phyloP scores from a whole-genome alignment of 2,797 vertebrate genomes.

The Cossypha dichroa region DNA sequence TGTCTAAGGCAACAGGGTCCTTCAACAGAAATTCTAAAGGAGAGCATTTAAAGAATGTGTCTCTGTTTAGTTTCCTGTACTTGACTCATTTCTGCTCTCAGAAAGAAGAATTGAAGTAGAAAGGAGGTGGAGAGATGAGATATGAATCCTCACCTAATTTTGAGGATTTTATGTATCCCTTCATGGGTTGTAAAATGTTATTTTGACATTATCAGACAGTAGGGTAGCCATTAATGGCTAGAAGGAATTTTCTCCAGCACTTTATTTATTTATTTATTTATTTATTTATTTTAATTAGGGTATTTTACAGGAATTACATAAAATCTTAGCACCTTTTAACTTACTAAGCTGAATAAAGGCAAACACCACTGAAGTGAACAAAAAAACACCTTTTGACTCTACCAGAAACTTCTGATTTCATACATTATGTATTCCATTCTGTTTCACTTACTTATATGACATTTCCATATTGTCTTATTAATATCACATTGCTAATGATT shows the following conservation, averaged over 20 bases:
- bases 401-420: neutral
- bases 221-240: neutral
- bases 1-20: rapidly evolving
- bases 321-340: neutral
- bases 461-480: neutral
- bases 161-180: neutral
- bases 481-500: neutral
- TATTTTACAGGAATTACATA: neutral
- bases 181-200: rapidly evolving
- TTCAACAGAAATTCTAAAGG: neutral
- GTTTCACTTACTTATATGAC: neutral
- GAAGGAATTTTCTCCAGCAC: neutral
- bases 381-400: neutral
- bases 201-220: neutral
- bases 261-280: neutral
- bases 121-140: neutral
- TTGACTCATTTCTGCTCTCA: neutral
- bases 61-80: neutral
- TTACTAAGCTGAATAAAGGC: neutral
- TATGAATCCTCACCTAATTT: neutral
- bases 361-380: neutral
- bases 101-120: neutral
- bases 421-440: neutral
- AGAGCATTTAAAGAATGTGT: neutral
- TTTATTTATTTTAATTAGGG: neutral